These are phyloP conservation scores for Scaeva pyrastri DNA, from an alignment of 2,888 invertebrate species.

Conservation along the genomic window DNA sequence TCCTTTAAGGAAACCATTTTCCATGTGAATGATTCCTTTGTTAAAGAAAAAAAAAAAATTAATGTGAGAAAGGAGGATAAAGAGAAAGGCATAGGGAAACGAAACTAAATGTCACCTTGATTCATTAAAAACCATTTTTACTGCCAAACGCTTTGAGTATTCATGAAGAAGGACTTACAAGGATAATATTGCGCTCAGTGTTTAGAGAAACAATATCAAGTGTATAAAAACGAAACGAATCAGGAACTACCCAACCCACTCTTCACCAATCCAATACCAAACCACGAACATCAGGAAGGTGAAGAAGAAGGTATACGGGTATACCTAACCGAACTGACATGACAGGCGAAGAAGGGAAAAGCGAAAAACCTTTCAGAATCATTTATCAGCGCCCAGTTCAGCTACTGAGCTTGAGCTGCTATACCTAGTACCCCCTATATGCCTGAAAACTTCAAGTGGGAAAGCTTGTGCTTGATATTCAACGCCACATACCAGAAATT, in stretches of 20 bases:
- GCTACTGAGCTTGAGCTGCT: no score
- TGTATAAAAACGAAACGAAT: neutral
- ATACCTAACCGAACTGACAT: no score
- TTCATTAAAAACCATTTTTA: constrained; percentile 62
- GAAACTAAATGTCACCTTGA: constrained; percentile 19
- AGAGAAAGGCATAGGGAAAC: neutral
- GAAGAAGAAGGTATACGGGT: neutral
- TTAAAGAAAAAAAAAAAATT: constrained; percentile 28
- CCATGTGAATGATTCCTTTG: constrained; percentile 60
- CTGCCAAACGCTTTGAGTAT: constrained; percentile 1
- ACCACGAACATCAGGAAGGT: neutral
- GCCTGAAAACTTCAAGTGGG: constrained; percentile 7
- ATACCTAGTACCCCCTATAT: neutral
- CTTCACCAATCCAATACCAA: neutral
- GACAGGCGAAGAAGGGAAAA: constrained; percentile 40
- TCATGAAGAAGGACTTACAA: constrained; percentile 12
- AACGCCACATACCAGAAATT: constrained; percentile 30
- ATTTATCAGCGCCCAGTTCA: constrained; percentile 60
- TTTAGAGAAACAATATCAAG: neutral
- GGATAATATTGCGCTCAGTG: constrained; percentile 6
- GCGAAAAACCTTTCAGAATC: constrained; percentile 52
- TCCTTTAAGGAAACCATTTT: constrained; percentile 62
- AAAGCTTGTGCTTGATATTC: constrained; percentile 55
- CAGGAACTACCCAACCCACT: neutral
- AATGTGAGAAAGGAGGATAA: constrained; percentile 39